Conservation (phyloP, 2,797 vertebrate genomes). For the Gymnothorax reevesii region DNA sequence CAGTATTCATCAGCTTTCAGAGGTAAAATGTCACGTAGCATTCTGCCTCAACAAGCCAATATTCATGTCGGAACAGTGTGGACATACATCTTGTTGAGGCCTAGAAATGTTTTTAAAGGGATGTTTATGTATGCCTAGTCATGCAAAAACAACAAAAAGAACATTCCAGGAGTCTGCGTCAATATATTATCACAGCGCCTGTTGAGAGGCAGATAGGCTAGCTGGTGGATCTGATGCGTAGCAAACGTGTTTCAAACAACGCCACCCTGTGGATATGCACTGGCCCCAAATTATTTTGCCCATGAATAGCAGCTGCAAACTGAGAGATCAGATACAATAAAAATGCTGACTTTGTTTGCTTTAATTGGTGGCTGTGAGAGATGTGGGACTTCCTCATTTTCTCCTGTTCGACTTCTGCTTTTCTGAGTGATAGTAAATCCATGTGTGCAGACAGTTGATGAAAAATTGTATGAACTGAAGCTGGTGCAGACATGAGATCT, state of each 20-base stretch:
- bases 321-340: constrained; percentile 32
- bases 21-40: constrained; percentile 56
- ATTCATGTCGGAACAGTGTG: constrained; percentile 63
- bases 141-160: constrained; percentile 51
- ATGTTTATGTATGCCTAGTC: constrained; percentile 40
- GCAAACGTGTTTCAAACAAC: constrained; percentile 31
- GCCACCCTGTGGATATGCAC: constrained; percentile 50
- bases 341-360: constrained; percentile 22
- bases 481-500: neutral
- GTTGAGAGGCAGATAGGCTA: constrained; percentile 27
- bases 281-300: constrained; percentile 24
- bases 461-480: neutral
- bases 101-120: constrained; percentile 61
- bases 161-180: constrained; percentile 18
- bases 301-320: neutral
- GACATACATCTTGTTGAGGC: constrained; percentile 61
- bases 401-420: constrained; percentile 40
- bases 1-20: constrained; percentile 62
- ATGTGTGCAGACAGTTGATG: neutral
- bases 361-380: constrained; percentile 37
- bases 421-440: constrained; percentile 32
- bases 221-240: constrained; percentile 14
- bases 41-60: constrained; percentile 55
- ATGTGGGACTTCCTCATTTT: constrained; percentile 57
- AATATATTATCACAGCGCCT: neutral